A percentile compares a stretch with the other conserved stretches of the same genome.
These are phyloP conservation scores for Ormyrus labotus DNA, from an alignment of 2,888 invertebrate species.

Conservation along the genomic window DNA sequence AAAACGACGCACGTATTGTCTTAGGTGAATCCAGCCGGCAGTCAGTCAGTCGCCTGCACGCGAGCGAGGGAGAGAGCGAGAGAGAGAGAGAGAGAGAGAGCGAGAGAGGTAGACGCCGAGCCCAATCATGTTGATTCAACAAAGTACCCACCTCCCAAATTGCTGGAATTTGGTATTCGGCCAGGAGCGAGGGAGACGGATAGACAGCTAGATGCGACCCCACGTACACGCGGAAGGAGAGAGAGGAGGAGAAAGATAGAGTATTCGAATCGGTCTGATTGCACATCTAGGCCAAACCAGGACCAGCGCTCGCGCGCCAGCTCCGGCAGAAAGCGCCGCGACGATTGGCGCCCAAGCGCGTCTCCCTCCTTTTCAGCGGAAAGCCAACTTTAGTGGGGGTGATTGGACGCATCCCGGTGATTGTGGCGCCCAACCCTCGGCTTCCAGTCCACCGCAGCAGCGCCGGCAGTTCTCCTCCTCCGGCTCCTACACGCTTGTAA, in stretches of 20 bases:
- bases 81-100: neutral
- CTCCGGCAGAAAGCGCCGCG: slow-evolving; percentile 73
- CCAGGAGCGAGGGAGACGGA: slow-evolving; percentile 67
- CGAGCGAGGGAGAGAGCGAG: neutral
- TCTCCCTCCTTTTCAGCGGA: slow-evolving; percentile 54
- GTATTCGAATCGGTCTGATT: slow-evolving; percentile 71
- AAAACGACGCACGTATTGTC: slow-evolving; percentile 45
- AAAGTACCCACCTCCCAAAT: slow-evolving; percentile 75
- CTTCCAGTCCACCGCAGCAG: slow-evolving; percentile 62
- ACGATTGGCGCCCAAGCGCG: slow-evolving; percentile 68
- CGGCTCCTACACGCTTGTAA: slow-evolving; percentile 70
- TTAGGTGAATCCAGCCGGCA: slow-evolving; percentile 17
- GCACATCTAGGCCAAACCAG: slow-evolving; percentile 75
- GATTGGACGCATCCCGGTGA: slow-evolving; percentile 76
- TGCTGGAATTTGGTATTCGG: slow-evolving; percentile 76
- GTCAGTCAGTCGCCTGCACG: neutral
- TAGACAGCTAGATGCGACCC: slow-evolving; percentile 60
- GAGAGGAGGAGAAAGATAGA: slow-evolving; percentile 45
- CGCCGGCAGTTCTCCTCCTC: slow-evolving; percentile 53
- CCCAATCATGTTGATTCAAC: slow-evolving; percentile 76
- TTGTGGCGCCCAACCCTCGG: slow-evolving; percentile 71
- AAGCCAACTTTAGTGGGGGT: slow-evolving; percentile 65
- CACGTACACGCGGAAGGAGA: neutral
- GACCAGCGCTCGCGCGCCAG: slow-evolving; percentile 65
- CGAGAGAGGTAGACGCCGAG: slow-evolving; percentile 65